Evolutionary conservation across 1,140 invertebrate species (phyloP), one percentile per base, ranked within the genome.

Genomic region (Metopolophium dirhodum): DNA sequence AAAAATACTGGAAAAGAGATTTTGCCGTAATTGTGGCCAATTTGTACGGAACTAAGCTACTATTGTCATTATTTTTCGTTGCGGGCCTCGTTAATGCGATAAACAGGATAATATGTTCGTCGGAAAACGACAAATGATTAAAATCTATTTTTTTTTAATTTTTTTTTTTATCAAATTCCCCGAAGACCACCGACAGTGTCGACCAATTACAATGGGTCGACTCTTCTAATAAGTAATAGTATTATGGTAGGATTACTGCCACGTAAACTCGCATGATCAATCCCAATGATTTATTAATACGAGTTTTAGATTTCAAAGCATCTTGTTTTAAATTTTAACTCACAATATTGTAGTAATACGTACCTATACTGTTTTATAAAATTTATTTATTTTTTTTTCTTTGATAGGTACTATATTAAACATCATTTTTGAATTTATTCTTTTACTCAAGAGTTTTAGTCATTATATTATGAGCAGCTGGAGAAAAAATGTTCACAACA

Each of bases 11-110:
- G 18, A 41, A 61, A 61, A 90, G 23, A 90, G 35, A 61, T 90
- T 61, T 61, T 23, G 4, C 54, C n/a, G 35, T 90, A 90, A 90
- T 57, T 45, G 54, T 61, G 41, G 26, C 35, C 45, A 90, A 41
- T 61, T 61, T 90, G 23, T 90, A 90, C 23, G 14, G 22, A 41
- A 61, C 51, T 20, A 41, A 61, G 37, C n/a, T 37, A 23, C 22
- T 54, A 23, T 61, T 41, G 89, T 90, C 89, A 47, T 90, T 68
- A 47, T 68, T 68, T 61, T 30, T n/a, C 23, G 57, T 68, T 61
- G 37, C 11, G 35, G 0, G 41, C 18, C 37, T 41, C 57, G 26
- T 45, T 90, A 90, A 45, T 68, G 37, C 41, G 26, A 68, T 45
- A 68, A 89, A 89, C 49, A 41, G 22, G 20, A 89, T 68, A 68